Evolutionary conservation across 1,140 invertebrate genomes (phyloP).

Genomic region (Drosophila insularis): DNA sequence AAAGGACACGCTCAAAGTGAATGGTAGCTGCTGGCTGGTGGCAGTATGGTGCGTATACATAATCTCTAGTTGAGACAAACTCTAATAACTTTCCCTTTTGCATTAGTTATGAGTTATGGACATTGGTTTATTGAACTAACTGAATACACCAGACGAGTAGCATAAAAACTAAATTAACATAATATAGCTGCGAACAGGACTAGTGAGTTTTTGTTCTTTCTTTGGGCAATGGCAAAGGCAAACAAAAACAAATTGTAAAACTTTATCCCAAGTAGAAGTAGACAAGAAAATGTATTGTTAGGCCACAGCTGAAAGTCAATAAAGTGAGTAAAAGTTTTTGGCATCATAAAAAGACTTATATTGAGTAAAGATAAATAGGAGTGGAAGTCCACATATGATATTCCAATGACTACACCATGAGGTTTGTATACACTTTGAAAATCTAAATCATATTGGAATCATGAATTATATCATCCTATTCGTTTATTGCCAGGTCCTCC

Average conservation of each 20-base stretch:
- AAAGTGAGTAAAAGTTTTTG: slow-evolving; percentile 57
- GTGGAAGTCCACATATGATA: background rate
- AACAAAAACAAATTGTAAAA: slow-evolving; percentile 58
- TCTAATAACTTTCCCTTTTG: slow-evolving; percentile 54
- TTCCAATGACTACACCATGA: background rate
- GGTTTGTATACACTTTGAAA: slow-evolving; percentile 9
- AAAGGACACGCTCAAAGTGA: background rate
- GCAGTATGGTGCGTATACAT: slow-evolving; percentile 52
- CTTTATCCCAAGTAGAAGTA: slow-evolving; percentile 28
- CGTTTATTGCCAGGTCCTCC: too few relatives aligned
- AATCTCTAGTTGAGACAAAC: slow-evolving; percentile 36
- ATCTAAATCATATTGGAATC: too few relatives aligned
- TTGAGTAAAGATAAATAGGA: background rate
- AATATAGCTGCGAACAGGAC: slow-evolving; percentile 61
- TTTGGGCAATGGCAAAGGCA: background rate
- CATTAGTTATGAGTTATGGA: slow-evolving; percentile 59
- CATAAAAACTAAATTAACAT: slow-evolving; percentile 65
- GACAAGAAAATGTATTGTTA: slow-evolving; percentile 43
- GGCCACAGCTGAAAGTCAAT: slow-evolving; percentile 70
- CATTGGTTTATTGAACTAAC: slow-evolving; percentile 46
- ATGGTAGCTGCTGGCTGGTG: background rate
- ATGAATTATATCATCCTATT: too few relatives aligned
- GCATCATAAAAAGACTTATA: slow-evolving; percentile 44
- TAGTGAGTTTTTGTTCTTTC: slow-evolving; percentile 14
- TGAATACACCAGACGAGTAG: slow-evolving; percentile 8